Base-by-base conservation (phyloP, 2,797 vertebrate species). In the Enteromius trimaculatus region DNA sequence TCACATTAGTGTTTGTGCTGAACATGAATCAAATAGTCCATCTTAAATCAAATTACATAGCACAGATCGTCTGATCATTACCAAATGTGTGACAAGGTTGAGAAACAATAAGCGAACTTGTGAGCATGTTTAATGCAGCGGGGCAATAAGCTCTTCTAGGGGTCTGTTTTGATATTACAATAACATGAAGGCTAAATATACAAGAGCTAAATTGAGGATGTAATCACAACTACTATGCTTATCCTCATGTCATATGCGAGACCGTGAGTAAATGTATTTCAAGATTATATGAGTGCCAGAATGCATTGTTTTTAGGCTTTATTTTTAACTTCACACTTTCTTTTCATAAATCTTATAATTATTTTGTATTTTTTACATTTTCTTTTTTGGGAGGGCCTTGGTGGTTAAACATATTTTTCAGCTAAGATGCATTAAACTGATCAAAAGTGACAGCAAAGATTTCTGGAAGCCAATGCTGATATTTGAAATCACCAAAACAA, bases 31-130 rank as follows among this genome's bases (percentile, higher is more conserved):
- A 79, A 39, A 51, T 23, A 39, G 29, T 17, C 62, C n/a, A 68
- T 68, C 62, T 68, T 66, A 68, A 79, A 79, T 68, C 64, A 79
- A 68, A 79, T 79, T 53, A 53, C 44, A 79, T 31, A 23, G 64
- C 42, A 23, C 21, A 65, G 62, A 79, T 53, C 77, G 51, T 51
- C 77, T 29, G 21, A 53, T 79, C 21, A 66, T 34, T 42, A 42
- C 13, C 2, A n/a, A 58, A 76, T 60, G 53, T 74, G 29, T n/a
- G 21, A 31, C 60, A 64, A 31, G 29, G 60, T 29, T 64, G 26
- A 74, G 49, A 34, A 74, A 53, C 29, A 34, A 51, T 21, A n/a
- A 16, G 70, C 11, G 5, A 74, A 74, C 47, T 53, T 53, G 70
- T 34, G 70, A 51, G 47, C 26, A 53, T 74, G 13, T 26, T 44